Conservation (phyloP, 2,888 invertebrate genomes). For the Cremastobaeus sp. region DNA sequence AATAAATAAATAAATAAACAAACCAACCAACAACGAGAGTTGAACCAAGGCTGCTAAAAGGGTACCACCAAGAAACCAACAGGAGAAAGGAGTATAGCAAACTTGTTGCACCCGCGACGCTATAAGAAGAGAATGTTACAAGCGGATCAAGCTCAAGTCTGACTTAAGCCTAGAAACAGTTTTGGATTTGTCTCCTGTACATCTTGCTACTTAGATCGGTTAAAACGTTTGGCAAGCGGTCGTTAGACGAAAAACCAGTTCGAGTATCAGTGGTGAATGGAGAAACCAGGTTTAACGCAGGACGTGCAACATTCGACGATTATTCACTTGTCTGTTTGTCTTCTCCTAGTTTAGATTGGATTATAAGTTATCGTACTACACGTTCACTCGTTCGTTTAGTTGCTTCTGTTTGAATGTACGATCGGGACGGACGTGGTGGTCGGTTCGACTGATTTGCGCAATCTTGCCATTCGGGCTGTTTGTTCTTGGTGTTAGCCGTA, state of each 20-base stretch:
- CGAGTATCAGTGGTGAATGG: neutral
- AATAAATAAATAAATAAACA: neutral
- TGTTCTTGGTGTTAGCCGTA: neutral
- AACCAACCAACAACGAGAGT: neutral
- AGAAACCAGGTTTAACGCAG: conserved; percentile 49
- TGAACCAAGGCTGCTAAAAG: neutral
- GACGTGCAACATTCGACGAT: conserved; percentile 43
- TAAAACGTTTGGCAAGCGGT: conserved; percentile 22
- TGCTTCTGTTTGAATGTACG: conserved; percentile 30
- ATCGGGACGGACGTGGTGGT: conserved; percentile 52
- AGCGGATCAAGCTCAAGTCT: conserved; percentile 73
- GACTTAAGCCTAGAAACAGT: conserved; percentile 55
- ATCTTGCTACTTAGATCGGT: conserved; percentile 3
- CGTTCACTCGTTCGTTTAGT: conserved; percentile 26
- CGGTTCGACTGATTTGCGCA: conserved; percentile 56
- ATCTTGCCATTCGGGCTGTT: too few species aligned
- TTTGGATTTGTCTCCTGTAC: conserved; percentile 6
- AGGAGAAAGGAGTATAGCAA: conserved; percentile 4
- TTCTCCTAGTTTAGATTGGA: too few species aligned
- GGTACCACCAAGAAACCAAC: conserved; percentile 11
- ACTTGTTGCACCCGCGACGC: neutral
- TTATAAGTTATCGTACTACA: conserved; percentile 22
- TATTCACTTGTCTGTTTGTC: conserved; percentile 15
- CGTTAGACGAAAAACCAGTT: conserved; percentile 11
- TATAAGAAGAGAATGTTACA: conserved; percentile 73